A percentile compares a stretch with the other conserved stretches of the same genome.
Conservation (phyloP, 2,888 invertebrate species). For the Drosophila buzzatii region DNA sequence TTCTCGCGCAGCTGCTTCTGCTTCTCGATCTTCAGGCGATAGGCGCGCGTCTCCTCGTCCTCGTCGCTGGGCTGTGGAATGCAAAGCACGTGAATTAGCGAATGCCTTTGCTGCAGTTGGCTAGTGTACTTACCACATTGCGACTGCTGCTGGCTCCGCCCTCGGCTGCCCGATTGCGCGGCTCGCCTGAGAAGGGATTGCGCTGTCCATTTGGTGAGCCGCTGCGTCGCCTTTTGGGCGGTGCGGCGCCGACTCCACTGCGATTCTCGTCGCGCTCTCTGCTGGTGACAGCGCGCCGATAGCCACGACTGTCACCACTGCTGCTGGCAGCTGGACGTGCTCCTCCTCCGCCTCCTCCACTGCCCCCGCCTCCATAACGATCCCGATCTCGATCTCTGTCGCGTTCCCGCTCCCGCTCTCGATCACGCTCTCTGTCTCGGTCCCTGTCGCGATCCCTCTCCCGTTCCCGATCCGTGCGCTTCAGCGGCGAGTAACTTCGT, state of each 20-base stretch:
- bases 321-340: constrained; percentile 26
- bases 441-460: constrained; percentile 72
- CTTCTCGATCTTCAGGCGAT: constrained; percentile 86
- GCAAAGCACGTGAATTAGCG: neutral
- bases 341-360: neutral
- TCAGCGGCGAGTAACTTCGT: constrained; percentile 84
- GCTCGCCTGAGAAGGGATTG: constrained; percentile 70
- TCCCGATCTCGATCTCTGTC: constrained; percentile 49
- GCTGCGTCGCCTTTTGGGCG: constrained; percentile 83
- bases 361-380: constrained; percentile 43
- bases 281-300: constrained; percentile 69
- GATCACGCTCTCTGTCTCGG: constrained; percentile 64
- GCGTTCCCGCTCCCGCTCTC: constrained; percentile 55
- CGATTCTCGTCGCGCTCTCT: constrained; percentile 82
- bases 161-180: constrained; percentile 78
- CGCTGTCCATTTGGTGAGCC: constrained; percentile 71
- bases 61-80: constrained; percentile 83
- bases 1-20: constrained; percentile 86
- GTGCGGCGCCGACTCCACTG: constrained; percentile 36
- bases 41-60: constrained; percentile 86
- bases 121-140: constrained; percentile 70
- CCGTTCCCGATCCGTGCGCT: constrained; percentile 70
- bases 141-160: constrained; percentile 54
- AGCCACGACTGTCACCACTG: constrained; percentile 58
- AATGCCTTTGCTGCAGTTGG: neutral